A percentile compares a stretch with the other conserved stretches of the same genome.
These are phyloP conservation scores for Labeo calbasu DNA, from an alignment of 2,797 vertebrate genomes.

Conservation along the genomic window DNA sequence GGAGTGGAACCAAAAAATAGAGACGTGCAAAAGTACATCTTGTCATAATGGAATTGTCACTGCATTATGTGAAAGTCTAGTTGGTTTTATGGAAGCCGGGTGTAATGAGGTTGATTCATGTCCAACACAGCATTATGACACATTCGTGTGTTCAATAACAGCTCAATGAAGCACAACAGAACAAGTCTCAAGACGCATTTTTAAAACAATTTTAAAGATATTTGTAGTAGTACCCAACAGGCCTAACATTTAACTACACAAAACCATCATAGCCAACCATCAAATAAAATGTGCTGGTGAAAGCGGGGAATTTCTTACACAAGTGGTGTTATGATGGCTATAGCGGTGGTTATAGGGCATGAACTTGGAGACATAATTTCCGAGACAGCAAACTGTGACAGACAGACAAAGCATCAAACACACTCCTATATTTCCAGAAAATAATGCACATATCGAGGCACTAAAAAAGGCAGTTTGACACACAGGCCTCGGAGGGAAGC, in stretches of 20 bases:
- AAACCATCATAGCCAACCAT: neutral
- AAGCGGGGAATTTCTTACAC: too few relatives aligned
- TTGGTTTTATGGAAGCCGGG: neutral
- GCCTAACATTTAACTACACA: neutral
- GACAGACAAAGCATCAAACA: neutral
- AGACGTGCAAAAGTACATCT: neutral
- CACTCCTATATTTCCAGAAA: constrained; percentile 10
- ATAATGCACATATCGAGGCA: neutral
- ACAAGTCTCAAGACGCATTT: neutral
- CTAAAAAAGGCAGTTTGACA: constrained; percentile 37
- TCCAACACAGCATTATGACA: neutral
- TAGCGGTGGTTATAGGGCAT: too few relatives aligned
- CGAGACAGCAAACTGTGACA: too few relatives aligned
- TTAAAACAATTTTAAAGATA: neutral
- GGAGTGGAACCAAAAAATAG: neutral
- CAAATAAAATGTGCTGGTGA: too few relatives aligned
- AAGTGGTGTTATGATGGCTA: neutral
- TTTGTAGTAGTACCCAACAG: neutral
- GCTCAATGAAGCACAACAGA: neutral
- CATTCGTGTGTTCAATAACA: constrained; percentile 8
- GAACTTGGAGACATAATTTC: too few relatives aligned
- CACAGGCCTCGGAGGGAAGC: constrained; percentile 17
- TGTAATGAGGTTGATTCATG: constrained; percentile 5
- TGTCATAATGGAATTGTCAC: neutral
- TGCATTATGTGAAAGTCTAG: neutral